Evolutionary conservation across 1,140 invertebrate genomes (phyloP), one percentile per base, ranked within the genome.

Genomic region (Galendromus occidentalis): DNA sequence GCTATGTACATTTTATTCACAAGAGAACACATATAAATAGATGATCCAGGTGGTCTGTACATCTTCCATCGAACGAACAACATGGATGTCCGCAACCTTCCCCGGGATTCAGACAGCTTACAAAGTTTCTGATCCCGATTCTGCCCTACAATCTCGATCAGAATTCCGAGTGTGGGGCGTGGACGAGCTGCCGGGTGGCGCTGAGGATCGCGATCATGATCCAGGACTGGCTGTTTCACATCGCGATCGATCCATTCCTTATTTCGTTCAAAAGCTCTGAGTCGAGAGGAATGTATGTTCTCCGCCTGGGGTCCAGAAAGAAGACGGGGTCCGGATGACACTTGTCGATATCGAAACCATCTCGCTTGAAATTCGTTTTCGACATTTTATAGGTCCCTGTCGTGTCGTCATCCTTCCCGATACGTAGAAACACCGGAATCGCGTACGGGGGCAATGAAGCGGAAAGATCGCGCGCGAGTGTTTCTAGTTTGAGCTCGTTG

Each of bases 241-340:
- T 64, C 20, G 67, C 39, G 55, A 68, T 59, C 14, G 67, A 25
- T 1, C 71, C 71, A 66, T 42, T 67, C 22, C 64, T 65, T 29
- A 72, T 71, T 41, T 70, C 66, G 14, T 68, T 66, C 64, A 86
- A 86, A 2, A 88, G 68, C 64, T 84, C 76, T 67, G 77, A 74
- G 1, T 82, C 85, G 1, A 94, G 70, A 29, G 76, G 79, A n/a
- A 84, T 74, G 72, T 79, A 86, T 68, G 78, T 75, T 17, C 79
- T 79, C 20, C 73, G 72, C 66, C 80, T 82, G 4, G 22, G 51
- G 67, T 72, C 66, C 64, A 77, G 64, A 67, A 72, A 76, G 69
- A 70, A 78, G 1, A 78, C 25, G 18, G 66, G 68, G 68, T 78
- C 77, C 63, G 69, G 70, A 4, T 88, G 82, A 65, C 79, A 78